These are phyloP conservation scores for Heteronetta atricapilla DNA, from an alignment of 2,113 vertebrate species.

Conservation along the genomic window DNA sequence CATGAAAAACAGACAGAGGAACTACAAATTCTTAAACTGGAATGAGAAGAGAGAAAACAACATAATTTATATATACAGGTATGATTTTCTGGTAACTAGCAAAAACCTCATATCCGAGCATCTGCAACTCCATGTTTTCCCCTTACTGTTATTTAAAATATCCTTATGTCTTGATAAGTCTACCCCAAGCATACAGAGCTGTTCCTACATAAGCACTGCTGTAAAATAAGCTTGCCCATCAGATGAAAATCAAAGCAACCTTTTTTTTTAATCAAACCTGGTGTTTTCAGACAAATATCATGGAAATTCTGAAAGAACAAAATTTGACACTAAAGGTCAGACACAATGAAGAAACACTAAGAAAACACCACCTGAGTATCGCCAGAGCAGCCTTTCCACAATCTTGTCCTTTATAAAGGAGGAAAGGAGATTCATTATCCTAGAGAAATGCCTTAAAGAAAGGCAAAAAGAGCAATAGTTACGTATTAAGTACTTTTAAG, in stretches of 20 bases:
- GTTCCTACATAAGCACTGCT: neutral
- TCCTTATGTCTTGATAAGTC: neutral
- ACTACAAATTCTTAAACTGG: neutral
- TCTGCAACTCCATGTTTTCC: neutral
- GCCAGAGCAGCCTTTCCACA: neutral
- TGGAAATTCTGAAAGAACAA: neutral
- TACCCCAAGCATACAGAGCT: neutral
- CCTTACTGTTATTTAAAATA: neutral
- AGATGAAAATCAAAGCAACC: neutral
- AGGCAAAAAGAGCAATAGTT: neutral
- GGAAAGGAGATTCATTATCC: neutral
- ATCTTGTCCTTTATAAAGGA: neutral
- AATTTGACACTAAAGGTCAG: neutral
- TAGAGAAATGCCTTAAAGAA: rapidly evolving
- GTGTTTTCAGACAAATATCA: neutral
- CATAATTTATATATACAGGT: neutral
- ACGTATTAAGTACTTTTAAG: neutral
- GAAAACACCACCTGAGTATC: neutral
- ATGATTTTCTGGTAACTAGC: neutral
- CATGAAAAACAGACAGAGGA: neutral
- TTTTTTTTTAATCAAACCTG: neutral
- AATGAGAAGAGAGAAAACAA: neutral
- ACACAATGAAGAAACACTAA: neutral
- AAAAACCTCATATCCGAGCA: neutral
- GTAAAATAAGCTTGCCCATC: neutral